Conservation (phyloP, 1,140 invertebrate species). For the Hydropsyche tenuis region DNA sequence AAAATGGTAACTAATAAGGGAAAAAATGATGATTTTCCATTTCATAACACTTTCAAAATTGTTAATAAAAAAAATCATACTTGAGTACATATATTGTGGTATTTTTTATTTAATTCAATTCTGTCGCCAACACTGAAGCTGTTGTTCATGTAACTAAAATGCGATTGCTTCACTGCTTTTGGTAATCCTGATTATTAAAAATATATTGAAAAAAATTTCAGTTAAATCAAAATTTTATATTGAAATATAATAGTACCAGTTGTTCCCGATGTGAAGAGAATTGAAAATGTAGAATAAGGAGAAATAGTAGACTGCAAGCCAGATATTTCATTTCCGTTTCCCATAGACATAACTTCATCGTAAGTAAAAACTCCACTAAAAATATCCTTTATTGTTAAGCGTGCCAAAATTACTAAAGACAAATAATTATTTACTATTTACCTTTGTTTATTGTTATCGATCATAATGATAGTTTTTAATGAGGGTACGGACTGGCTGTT, state of each 20-base stretch:
- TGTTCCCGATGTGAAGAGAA: slow-evolving; percentile 83
- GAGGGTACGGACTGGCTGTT: slow-evolving; percentile 54
- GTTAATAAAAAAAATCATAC: slow-evolving; percentile 20
- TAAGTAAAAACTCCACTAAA: slow-evolving; percentile 43
- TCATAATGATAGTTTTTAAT: slow-evolving; percentile 63
- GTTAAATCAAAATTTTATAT: background rate
- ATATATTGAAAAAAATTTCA: slow-evolving; percentile 16
- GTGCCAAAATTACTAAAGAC: background rate
- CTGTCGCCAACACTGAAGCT: slow-evolving; percentile 66
- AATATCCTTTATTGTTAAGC: slow-evolving; percentile 11
- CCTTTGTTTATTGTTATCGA: slow-evolving; percentile 59
- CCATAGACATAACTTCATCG: slow-evolving; percentile 30
- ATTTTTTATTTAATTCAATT: slow-evolving; percentile 60
- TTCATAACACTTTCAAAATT: slow-evolving; percentile 1
- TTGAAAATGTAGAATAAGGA: slow-evolving; percentile 71
- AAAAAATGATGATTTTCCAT: background rate
- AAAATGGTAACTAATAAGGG: slow-evolving; percentile 78
- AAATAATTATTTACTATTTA: slow-evolving; percentile 52
- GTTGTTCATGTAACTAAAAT: slow-evolving; percentile 85
- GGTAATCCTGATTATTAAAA: slow-evolving; percentile 58
- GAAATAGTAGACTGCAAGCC: slow-evolving; percentile 55
- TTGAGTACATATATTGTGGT: slow-evolving; percentile 52
- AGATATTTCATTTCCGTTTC: slow-evolving; percentile 34
- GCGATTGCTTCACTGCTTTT: slow-evolving; percentile 81
- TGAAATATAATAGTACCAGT: slow-evolving; percentile 52